A percentile compares a stretch with the other conserved stretches of the same genome.
phyloP scores from a whole-genome alignment of 2,797 vertebrate genomes.

The Vireo griseus region DNA sequence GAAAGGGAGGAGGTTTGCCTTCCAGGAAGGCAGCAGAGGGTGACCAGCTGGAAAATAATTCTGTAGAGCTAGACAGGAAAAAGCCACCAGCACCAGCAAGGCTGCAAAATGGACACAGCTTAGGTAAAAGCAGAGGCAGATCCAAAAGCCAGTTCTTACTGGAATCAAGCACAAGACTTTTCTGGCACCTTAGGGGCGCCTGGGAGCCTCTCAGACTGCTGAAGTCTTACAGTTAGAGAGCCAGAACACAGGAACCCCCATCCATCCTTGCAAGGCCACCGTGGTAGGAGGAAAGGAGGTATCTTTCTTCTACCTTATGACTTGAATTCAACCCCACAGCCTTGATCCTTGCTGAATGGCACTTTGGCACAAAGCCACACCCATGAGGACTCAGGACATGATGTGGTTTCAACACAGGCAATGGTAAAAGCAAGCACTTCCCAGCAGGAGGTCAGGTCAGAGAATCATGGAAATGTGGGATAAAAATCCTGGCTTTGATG shows the following conservation, averaged over 20 bases:
- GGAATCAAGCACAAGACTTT: neutral
- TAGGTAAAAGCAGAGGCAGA: neutral
- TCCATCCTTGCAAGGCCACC: neutral
- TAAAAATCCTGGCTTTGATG: neutral
- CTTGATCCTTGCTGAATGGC: neutral
- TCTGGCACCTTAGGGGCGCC: neutral
- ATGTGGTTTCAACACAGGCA: slow-evolving; percentile 5
- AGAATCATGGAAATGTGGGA: neutral
- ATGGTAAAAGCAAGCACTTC: neutral
- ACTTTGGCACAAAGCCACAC: neutral
- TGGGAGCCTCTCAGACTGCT: neutral
- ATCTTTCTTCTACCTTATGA: neutral
- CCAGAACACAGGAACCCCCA: neutral
- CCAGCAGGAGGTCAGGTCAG: slow-evolving; percentile 21
- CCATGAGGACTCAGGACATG: neutral
- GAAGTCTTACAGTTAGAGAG: neutral
- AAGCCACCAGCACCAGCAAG: neutral
- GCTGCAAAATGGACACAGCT: neutral
- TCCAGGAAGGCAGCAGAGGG: neutral
- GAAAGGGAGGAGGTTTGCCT: neutral
- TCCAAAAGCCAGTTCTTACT: neutral
- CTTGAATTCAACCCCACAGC: neutral
- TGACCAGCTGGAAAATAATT: neutral
- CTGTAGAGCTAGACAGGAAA: neutral
- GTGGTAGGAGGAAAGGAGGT: neutral